A percentile compares a stretch with the other conserved stretches of the same genome.
Conservation (phyloP, 2,113 vertebrate genomes). For the Rhynchopsitta pachyrhyncha region DNA sequence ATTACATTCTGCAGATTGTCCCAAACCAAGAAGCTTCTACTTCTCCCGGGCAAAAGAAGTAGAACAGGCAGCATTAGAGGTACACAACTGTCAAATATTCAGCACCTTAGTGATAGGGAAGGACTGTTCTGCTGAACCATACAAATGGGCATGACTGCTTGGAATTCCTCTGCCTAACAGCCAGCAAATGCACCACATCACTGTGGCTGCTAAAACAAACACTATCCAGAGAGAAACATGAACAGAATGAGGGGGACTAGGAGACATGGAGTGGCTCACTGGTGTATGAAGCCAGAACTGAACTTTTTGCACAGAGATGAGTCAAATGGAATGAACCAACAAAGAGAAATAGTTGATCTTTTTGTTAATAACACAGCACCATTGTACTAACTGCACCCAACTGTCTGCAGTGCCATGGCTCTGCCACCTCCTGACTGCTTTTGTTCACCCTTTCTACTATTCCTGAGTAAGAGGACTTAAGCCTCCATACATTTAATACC, state of each 20-base stretch:
- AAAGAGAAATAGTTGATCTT: neutral
- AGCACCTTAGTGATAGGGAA: neutral
- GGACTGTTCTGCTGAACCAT: neutral
- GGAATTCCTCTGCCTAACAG: slow-evolving; percentile 34
- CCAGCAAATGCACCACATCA: neutral
- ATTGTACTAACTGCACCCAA: neutral
- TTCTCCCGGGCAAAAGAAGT: neutral
- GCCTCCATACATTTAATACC: neutral
- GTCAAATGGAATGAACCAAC: slow-evolving; percentile 28
- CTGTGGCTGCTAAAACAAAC: slow-evolving; percentile 34
- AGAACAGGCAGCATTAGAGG: neutral
- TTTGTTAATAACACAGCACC: slow-evolving; percentile 10
- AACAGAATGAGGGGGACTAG: neutral
- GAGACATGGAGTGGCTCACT: slow-evolving; percentile 8
- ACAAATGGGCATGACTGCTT: neutral
- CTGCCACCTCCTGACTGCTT: neutral
- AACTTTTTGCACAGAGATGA: slow-evolving; percentile 30
- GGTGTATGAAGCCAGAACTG: neutral
- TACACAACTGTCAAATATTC: neutral
- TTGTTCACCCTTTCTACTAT: neutral
- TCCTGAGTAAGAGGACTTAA: neutral
- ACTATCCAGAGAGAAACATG: neutral
- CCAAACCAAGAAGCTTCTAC: neutral
- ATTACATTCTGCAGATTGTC: neutral
- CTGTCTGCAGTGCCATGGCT: neutral